Conservation (phyloP, 2,797 vertebrate species). For the Sebastes taczanowskii region DNA sequence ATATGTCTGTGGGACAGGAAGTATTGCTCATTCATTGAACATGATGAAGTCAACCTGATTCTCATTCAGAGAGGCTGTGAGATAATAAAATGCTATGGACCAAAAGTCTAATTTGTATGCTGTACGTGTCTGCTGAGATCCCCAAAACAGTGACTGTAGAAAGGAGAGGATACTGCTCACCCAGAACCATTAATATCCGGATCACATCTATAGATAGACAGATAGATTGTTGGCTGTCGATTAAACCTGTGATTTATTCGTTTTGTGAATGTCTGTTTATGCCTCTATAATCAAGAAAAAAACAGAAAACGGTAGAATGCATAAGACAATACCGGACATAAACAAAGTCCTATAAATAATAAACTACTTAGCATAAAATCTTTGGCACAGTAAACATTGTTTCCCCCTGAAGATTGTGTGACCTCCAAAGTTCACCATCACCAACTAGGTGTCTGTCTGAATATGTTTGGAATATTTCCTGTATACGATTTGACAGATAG, state of each 20-base stretch:
- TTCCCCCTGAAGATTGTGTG: constrained; percentile 51
- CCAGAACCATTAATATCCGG: not conserved
- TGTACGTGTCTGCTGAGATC: constrained; percentile 10
- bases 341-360: constrained; percentile 43
- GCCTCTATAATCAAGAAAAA: not conserved
- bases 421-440: constrained; percentile 57
- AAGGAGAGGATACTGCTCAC: not conserved
- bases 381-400: constrained; percentile 47
- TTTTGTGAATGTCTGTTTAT: not conserved
- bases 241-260: constrained; percentile 7
- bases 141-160: constrained; percentile 21
- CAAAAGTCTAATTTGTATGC: constrained; percentile 41
- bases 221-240: not conserved
- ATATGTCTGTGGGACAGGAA: constrained; percentile 19
- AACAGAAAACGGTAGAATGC: not conserved
- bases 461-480: constrained; percentile 63
- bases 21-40: constrained; percentile 10
- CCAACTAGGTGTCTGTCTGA: constrained; percentile 51
- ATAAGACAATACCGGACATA: not conserved
- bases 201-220: not conserved
- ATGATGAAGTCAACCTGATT: constrained; percentile 23
- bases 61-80: constrained; percentile 23
- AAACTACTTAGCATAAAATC: constrained; percentile 54
- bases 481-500: constrained; percentile 60
- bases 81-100: constrained; percentile 41